Base-by-base conservation (phyloP, 1,140 invertebrate genomes). In the Zaprionus ghesquierei region DNA sequence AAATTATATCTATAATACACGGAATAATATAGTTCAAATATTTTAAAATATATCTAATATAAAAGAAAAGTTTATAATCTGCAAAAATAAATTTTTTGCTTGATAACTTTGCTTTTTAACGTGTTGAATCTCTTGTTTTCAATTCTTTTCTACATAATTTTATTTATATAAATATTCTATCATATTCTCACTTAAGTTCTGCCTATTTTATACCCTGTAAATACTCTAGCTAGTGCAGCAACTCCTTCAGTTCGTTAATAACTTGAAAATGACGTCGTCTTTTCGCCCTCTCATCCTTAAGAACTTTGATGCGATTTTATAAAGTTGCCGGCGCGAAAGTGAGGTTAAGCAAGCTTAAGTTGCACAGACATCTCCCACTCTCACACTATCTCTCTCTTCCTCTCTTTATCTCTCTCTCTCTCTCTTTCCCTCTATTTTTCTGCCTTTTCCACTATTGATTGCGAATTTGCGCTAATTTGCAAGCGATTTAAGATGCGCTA, bases 381-480 rank as follows among this genome's bases (percentile, higher is more conserved):
- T 41, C n/a, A 15, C 13, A 0, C 31, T 13, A 5, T 6, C 6
- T 38, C 5, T 38, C 13, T n/a, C n/a, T 15, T 2, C 4, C n/a
- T 6, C 5, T 38, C 13, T 38, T 5, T 15, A 5, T 15, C 0
- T n/a, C n/a, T 35, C 5, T 6, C 27, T 6, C n/a, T 6, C 33
- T 35, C 13, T 41, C n/a, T 15, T 8, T 6, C 2, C 8, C 9
- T 22, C 3, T 12, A 0, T 15, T 3, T 15, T 8, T 6, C 2
- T 15, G 3, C 12, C 3, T 12, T 1, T 15, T 3, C 3, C 10
- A 12, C 41, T 58, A 66, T 66, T 23, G 63, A 66, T 66, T 66
- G 31, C 15, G 8, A 15, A 54, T 54, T n/a, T 46, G 13, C 22
- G 59, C 59, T 61, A 61, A 50, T 61, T 61, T 49, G 59, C 18